Evolutionary conservation across 2,113 vertebrate genomes (phyloP).

Genomic region (Protobothrops flavoviridis): DNA sequence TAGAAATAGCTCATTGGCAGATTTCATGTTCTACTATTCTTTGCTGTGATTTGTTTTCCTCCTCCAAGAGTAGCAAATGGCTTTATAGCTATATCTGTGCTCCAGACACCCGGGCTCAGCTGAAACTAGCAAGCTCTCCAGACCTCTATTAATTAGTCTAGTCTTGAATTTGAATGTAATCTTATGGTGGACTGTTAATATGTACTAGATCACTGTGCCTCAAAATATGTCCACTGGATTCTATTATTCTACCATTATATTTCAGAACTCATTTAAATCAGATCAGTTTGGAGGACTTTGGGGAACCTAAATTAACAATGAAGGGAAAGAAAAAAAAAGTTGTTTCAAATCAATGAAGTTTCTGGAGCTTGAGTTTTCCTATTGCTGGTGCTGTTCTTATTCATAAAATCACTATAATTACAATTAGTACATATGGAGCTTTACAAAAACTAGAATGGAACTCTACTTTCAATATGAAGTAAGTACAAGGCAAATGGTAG

Average conservation of each 20-base stretch:
- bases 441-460: background rate
- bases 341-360: background rate
- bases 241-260: background rate
- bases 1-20: conserved; percentile 13
- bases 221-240: background rate
- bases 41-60: conserved; percentile 16
- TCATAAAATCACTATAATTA: background rate
- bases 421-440: background rate
- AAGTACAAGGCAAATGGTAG: background rate
- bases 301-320: background rate
- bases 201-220: background rate
- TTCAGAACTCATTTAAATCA: background rate
- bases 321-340: background rate
- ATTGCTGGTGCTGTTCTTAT: background rate
- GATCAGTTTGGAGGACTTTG: background rate
- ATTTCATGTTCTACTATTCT: conserved; percentile 2
- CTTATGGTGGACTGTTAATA: background rate
- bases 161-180: background rate
- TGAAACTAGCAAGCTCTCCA: background rate
- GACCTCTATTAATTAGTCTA: background rate
- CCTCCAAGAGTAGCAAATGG: background rate
- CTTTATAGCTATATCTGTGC: background rate
- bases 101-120: background rate
- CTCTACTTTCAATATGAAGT: background rate
- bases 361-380: background rate